Evolutionary conservation across 2,888 invertebrate genomes (phyloP), one percentile per base, ranked within the genome.

Genomic region (Agrotis exclamationis): DNA sequence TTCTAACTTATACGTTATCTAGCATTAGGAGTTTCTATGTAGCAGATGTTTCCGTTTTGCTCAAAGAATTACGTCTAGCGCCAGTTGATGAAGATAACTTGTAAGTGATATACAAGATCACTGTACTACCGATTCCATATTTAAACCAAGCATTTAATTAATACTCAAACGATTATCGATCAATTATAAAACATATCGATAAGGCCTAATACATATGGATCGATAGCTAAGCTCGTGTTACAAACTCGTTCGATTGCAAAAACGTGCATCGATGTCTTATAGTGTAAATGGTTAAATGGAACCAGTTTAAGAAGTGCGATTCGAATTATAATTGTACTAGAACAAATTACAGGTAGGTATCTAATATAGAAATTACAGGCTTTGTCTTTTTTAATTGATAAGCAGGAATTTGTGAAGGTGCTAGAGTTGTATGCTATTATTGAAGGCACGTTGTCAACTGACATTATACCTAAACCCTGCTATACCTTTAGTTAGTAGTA

Each of bases 311-410:
- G 7, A 33, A 54, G 60, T 71, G 47, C 62, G 53, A 76, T 60
- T 65, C 50, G 48, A 59, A 66, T 57, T 24, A 67, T 69, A 57
- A 70, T 73, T 59, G 54, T 54, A 83, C 48, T 72, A 50, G 63
- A 60, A 72, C 59, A 83, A 83, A 73, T 75, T 66, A 70, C 50
- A 28, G 59, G 53, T 64, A 28, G 59, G 53, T 64, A 59, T 66
- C 63, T 75, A 70, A 83, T 83, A 68, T 39, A 83, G 72, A 65
- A 70, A 83, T 81, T 75, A 72, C 54, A 39, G 51, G n/a, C 65
- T 39, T 70, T 77, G 53, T 78, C 44, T 45, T 77, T 65, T 66
- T 70, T 68, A 53, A 39, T 45, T 6, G 14, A 70, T 60, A 64
- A 18, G 14, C 48, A 44, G 53, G 14, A 66, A 63, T 81, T 65